Base-by-base conservation (phyloP, 2,888 invertebrate genomes). In the Monoplex corrugatus region DNA sequence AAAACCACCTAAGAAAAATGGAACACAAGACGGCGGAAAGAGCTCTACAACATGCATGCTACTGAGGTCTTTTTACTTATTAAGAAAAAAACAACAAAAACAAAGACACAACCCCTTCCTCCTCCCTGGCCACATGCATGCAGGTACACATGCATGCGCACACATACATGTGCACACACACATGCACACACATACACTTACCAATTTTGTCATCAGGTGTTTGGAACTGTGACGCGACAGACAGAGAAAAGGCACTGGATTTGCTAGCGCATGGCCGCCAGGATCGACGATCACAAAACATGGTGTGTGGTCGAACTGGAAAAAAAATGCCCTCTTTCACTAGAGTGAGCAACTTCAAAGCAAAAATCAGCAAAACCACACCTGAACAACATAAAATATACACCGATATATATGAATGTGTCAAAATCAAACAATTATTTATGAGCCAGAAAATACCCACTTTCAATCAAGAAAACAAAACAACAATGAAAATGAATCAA, bases 291-390 rank as follows among this genome's bases (percentile, higher is more conserved):
- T 93, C 91, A 80, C 91, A 91, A 78, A 93, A 93, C 92, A 93
- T 93, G 45, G 91, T 92, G 87, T 93, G 92, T 23, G 94, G 94
- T 28, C 92, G 92, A 38, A 90, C 94, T 94, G 91, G 44, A 82
- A 88, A 40, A 38, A 35, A 10, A 23, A 23, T 43, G n/a, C n/a
- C n/a, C n/a, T n/a, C 80, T 6, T 13, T 28, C 10, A 80, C 43
- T 5, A 23, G 3, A 43, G 43, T 43, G 16, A 75, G 16, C 35
- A 16, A n/a, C 38, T 16, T 16, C 38, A 75, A 3, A 3, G 19
- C 19, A 75, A n/a, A n/a, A n/a, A n/a, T n/a, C n/a, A n/a, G n/a
- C n/a, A n/a, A n/a, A n/a, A n/a, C n/a, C n/a, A n/a, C n/a, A n/a
- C n/a, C n/a, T n/a, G n/a, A n/a, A n/a, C n/a, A n/a, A n/a, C n/a